phyloP scores from a whole-genome alignment of 1,140 invertebrate genomes.

The Phthorimaea operculella region DNA sequence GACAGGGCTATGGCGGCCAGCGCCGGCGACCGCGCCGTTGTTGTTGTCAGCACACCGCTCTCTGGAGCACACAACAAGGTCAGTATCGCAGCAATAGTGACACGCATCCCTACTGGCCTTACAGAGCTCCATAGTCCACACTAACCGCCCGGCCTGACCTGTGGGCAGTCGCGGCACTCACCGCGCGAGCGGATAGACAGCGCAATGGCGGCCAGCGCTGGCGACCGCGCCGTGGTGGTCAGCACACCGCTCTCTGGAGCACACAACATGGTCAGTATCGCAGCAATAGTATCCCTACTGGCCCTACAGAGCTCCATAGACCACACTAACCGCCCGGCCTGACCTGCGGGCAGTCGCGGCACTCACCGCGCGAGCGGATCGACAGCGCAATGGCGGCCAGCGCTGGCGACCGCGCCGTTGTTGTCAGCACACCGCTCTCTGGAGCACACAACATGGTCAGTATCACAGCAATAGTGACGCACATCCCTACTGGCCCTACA shows the following conservation, averaged over 20 bases:
- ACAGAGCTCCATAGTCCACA: no score
- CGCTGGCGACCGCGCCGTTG: neutral
- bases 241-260: neutral
- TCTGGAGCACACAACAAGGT: neutral
- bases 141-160: neutral
- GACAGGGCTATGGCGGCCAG: constrained; percentile 12
- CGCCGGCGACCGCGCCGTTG: neutral
- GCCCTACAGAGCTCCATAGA: no score
- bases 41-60: neutral
- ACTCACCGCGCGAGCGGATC: constrained; percentile 11
- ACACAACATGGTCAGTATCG: no score
- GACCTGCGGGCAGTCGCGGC: neutral
- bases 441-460: neutral
- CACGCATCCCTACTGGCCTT: no score
- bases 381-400: constrained; percentile 12
- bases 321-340: neutral
- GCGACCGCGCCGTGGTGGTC: neutral
- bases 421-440: neutral
- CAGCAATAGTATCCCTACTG: no score
- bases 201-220: constrained; percentile 9
- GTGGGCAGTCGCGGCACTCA: constrained; percentile 6
- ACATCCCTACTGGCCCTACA: neutral
- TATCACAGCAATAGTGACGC: neutral
- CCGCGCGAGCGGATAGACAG: constrained; percentile 11
- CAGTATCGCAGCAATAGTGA: no score